phyloP scores from a whole-genome alignment of 2,113 vertebrate genomes.

The Corydoras sp. region DNA sequence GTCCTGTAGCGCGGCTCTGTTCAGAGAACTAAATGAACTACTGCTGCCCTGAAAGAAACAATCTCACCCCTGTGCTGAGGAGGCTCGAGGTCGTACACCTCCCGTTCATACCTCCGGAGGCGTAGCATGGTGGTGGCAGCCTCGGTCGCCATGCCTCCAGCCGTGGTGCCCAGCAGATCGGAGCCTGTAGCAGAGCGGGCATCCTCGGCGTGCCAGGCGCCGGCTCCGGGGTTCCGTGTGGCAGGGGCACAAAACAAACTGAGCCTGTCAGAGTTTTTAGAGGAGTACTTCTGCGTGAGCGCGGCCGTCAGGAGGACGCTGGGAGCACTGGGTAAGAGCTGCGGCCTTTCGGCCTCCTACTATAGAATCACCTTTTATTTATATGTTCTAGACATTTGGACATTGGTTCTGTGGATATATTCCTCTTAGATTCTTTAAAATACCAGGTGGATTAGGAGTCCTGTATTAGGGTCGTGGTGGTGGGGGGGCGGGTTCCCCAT shows the following conservation, averaged over 20 bases:
- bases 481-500: too few species aligned
- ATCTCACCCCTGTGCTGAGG: not conserved
- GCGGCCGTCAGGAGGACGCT: conserved; percentile 72
- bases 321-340: conserved; percentile 78
- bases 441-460: too few species aligned
- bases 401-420: too few species aligned
- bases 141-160: conserved; percentile 9
- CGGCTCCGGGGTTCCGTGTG: not conserved
- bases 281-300: conserved; percentile 80
- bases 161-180: not conserved
- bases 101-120: not conserved
- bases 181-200: not conserved
- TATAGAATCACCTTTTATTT: too few species aligned
- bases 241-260: conserved; percentile 52
- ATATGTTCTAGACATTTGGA: too few species aligned
- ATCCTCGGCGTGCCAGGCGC: not conserved
- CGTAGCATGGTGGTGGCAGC: not conserved
- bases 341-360: too few species aligned
- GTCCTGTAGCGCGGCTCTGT: not conserved
- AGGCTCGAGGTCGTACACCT: not conserved
- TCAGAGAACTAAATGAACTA: not conserved
- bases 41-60: not conserved
- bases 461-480: too few species aligned
- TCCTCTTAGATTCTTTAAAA: too few species aligned
- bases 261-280: conserved; percentile 60